Evolutionary conservation across 2,797 vertebrate genomes (phyloP).

Genomic region (Eulemur coronatus): DNA sequence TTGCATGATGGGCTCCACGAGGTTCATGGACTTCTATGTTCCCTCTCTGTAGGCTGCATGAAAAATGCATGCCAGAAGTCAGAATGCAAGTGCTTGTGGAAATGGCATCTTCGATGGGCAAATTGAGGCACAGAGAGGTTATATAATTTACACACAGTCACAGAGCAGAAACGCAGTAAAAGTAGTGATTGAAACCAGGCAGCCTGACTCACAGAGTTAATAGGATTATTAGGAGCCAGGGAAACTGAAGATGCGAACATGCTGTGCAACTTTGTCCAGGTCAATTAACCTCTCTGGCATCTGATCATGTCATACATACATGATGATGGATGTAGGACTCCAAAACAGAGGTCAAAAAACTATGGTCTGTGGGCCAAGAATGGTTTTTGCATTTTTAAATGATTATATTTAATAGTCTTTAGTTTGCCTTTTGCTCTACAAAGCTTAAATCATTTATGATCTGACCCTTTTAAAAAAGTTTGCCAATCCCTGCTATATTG

Average conservation of each 20-base stretch:
- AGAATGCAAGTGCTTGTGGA: slow-evolving; percentile 76
- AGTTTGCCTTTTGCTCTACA: background rate
- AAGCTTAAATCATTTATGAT: background rate
- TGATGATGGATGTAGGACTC: background rate
- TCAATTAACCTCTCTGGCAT: background rate
- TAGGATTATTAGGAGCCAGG: background rate
- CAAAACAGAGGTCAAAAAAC: background rate
- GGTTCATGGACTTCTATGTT: slow-evolving; percentile 81
- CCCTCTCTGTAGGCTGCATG: slow-evolving; percentile 80
- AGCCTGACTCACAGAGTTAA: background rate
- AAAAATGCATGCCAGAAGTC: slow-evolving; percentile 82
- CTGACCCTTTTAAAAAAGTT: background rate
- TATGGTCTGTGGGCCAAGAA: background rate
- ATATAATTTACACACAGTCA: background rate
- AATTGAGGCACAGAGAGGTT: background rate
- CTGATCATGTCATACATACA: background rate
- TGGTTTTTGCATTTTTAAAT: background rate
- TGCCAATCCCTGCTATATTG: background rate
- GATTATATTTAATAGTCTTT: background rate
- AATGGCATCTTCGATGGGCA: slow-evolving; percentile 68
- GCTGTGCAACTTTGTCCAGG: background rate
- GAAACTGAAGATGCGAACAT: background rate
- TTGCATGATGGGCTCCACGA: slow-evolving; percentile 69
- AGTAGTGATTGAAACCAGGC: background rate
- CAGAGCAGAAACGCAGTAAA: background rate